Evolutionary conservation across 2,888 invertebrate genomes (phyloP).

Genomic region (Hypomecis atomaria): DNA sequence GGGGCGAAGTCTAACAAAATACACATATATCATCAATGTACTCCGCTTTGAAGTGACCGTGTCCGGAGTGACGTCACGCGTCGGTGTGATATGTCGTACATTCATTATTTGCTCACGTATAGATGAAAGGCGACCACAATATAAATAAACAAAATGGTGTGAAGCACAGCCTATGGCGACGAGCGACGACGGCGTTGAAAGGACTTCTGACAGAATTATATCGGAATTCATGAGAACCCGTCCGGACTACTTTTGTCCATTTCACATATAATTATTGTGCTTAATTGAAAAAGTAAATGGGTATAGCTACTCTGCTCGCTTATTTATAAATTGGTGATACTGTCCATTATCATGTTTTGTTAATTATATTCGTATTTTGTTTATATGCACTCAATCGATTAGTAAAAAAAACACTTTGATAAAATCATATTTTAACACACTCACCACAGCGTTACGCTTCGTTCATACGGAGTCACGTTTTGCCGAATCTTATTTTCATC

Average conservation of each 20-base stretch:
- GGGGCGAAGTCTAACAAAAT: slow-evolving; percentile 76
- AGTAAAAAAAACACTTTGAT: too few relatives aligned
- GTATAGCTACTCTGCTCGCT: not conserved
- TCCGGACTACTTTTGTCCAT: slow-evolving; percentile 29
- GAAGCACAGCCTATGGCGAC: slow-evolving; percentile 66
- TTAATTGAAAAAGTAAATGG: slow-evolving; percentile 22
- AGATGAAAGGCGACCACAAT: slow-evolving; percentile 81
- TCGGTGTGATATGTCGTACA: slow-evolving; percentile 75
- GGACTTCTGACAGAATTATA: slow-evolving; percentile 69
- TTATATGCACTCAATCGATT: not conserved
- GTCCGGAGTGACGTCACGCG: slow-evolving; percentile 77
- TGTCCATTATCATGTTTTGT: not conserved
- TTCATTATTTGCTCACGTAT: slow-evolving; percentile 82
- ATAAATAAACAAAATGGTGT: slow-evolving; percentile 80
- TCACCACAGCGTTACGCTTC: too few relatives aligned
- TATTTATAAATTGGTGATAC: not conserved
- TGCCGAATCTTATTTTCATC: too few relatives aligned
- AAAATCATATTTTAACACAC: too few relatives aligned
- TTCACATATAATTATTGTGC: slow-evolving; percentile 21
- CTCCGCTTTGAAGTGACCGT: slow-evolving; percentile 78
- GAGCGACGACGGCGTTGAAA: slow-evolving; percentile 63
- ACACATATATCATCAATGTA: slow-evolving; percentile 76
- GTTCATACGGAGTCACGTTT: too few relatives aligned
- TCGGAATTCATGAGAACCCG: slow-evolving; percentile 67
- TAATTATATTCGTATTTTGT: not conserved